Base-by-base conservation (phyloP, 2,888 invertebrate species). In the Dugesia japonica region DNA sequence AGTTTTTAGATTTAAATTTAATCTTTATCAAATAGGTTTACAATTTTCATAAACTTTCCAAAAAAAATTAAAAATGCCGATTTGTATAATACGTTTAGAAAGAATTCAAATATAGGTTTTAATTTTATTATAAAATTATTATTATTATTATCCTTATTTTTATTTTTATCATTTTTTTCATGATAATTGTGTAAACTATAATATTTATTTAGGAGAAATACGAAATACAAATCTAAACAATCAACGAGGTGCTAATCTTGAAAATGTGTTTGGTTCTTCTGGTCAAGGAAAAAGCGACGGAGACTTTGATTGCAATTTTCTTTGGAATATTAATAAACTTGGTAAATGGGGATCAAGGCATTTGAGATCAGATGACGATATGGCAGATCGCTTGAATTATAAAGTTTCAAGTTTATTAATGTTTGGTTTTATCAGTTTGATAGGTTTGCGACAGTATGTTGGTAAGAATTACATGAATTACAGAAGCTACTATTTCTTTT, bases 351-450 rank as follows among this genome's bases (percentile, higher is more conserved):
- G 56, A 1, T 56, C 56, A 56, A 56, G 56, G 17, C 23, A 56
- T 23, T 56, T 56, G 23, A 56, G 56, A 56, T 56, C 56, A 20
- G 56, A 56, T 56, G 56, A 56, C 17, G 56, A 56, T 56, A 56
- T 56, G 56, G 56, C 56, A 23, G 56, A 56, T 56, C 56, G 56
- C 9, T n/a, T 56, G 17, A 56, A 56, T 56, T 56, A 56, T n/a
- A n/a, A 23, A n/a, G 23, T 56, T 23, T 56, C 56, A 7, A 56
- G 56, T n/a, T 13, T 56, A 56, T 23, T 56, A 56, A 56, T 56
- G 56, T 56, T 56, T 56, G 56, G 56, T 13, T 56, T 56, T n/a
- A 56, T 56, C 23, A 56, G 56, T 23, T 56, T 56, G n/a, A 56
- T 56, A 4, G 56, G 56, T n/a, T n/a, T 56, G 4, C 56, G 56